Base-by-base conservation (phyloP, 2,888 invertebrate species). In the Portevinia maculata region DNA sequence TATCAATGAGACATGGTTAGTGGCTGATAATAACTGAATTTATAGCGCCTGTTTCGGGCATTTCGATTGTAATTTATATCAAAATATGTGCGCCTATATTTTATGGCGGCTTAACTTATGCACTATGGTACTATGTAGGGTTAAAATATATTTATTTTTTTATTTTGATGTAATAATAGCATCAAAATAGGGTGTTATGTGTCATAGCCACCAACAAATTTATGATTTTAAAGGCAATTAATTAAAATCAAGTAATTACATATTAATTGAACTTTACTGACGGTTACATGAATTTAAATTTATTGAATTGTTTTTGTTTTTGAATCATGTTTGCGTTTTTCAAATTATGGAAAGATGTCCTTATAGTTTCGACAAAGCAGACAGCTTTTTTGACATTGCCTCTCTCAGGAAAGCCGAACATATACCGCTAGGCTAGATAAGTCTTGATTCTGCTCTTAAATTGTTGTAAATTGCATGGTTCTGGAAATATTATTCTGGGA, bases 1-100 rank as follows among this genome's bases (percentile, higher is more conserved):
- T 74, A 69, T 79, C 69, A 62, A 50, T 57, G 69, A 67, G 79
- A 74, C 74, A 74, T 62, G 79, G 73, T 53, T 62, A 74, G 67
- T 57, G 55, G 74, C 55, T 67, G 74, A 79, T 79, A 79, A 79
- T 74, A 60, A 74, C 32, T 34, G 53, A 71, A 71, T 71, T 71
- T 71, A 71, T 71, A 19, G 71, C 34, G 52, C 13, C 71, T 79
- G 74, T 62, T 69, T 57, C 15, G 15, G 50, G 37, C 69, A 28
- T 79, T 69, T 62, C 55, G 28, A 64, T 62, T 67, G 74, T 69
- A 57, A 79, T 79, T 79, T 79, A 79, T 69, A 41, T 55, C 69
- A 50, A 39, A 71, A 62, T 71, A 57, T 71, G 55, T 41, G 55
- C 76, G 48, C 53, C 48, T 74, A 53, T 28, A 24, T 64, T 59